These are phyloP conservation scores for Serinus canaria DNA, from an alignment of 2,113 vertebrate species.

Conservation along the genomic window DNA sequence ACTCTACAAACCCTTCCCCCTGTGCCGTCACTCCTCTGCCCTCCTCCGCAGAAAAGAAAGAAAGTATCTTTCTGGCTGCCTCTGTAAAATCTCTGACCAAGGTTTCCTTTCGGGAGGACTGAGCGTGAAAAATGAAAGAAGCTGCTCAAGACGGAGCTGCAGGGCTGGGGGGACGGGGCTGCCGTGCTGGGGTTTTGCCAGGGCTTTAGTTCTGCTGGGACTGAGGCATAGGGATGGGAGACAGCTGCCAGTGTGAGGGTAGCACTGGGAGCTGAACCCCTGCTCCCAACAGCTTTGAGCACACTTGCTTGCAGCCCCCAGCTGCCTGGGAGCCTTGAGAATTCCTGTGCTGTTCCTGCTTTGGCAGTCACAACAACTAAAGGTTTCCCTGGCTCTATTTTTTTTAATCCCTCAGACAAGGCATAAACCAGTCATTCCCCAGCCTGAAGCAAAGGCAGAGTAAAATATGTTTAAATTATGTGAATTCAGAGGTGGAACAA, in stretches of 20 bases:
- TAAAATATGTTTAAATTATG: not conserved
- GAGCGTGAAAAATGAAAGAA: not conserved
- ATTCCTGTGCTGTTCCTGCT: not conserved
- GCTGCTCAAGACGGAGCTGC: fast-evolving
- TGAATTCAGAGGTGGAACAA: not conserved
- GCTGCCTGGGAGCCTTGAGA: not conserved
- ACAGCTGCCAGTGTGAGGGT: not conserved
- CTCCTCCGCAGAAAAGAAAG: not conserved
- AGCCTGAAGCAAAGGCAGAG: not conserved
- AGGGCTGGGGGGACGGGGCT: not conserved
- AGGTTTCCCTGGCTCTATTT: not conserved
- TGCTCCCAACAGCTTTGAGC: not conserved
- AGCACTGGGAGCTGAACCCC: not conserved
- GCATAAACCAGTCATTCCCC: not conserved
- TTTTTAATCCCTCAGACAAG: not conserved
- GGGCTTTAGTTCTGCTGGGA: not conserved
- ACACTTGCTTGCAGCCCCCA: not conserved
- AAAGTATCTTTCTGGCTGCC: not conserved
- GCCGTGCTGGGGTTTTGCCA: not conserved
- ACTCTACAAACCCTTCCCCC: not conserved
- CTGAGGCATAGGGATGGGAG: fast-evolving
- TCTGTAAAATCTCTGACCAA: not conserved
- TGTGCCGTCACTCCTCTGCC: not conserved
- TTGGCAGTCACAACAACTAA: not conserved
- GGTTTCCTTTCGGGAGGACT: not conserved